Percentiles rank a stretch among this genome's conserved stretches.
phyloP scores from a whole-genome alignment of 37 sponge, comb jelly and placozoan species.

The Tethya wilhelma region DNA sequence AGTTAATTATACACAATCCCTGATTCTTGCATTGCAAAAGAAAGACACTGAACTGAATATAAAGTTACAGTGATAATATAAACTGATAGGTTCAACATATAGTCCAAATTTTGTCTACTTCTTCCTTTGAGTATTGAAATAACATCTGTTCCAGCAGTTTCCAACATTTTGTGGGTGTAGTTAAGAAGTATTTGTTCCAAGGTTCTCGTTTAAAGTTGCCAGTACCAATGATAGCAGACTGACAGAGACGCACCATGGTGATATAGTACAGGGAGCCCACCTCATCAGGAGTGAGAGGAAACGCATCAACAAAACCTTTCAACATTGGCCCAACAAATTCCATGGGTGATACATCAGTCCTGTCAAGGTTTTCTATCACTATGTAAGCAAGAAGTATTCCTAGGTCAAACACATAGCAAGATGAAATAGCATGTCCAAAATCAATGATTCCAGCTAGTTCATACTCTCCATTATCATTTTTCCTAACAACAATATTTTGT shows the following conservation, averaged over 20 bases:
- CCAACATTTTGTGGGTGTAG: slow-evolving; percentile 15
- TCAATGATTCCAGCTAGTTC: slow-evolving; percentile 29
- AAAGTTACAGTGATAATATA: neutral
- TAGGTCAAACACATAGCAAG: slow-evolving; percentile 43
- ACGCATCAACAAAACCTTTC: slow-evolving; percentile 13
- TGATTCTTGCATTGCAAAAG: too few relatives aligned
- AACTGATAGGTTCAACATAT: neutral
- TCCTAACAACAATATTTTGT: neutral
- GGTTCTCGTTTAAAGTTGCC: slow-evolving; percentile 7
- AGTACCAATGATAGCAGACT: slow-evolving; percentile 14
- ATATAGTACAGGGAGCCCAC: slow-evolving; percentile 28
- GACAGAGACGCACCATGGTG: slow-evolving; percentile 18
- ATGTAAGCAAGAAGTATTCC: slow-evolving; percentile 15
- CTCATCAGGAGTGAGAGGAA: slow-evolving; percentile 30
- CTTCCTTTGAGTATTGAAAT: neutral
- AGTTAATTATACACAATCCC: neutral
- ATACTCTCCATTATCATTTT: neutral
- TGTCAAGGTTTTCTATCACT: slow-evolving; percentile 4
- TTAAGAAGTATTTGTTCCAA: slow-evolving; percentile 26
- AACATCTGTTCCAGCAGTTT: neutral
- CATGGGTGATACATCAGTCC: neutral
- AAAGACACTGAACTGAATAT: neutral
- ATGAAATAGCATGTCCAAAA: slow-evolving; percentile 7
- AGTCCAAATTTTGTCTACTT: neutral
- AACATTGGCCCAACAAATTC: slow-evolving; percentile 22